These are phyloP conservation scores for Tinea trinotella DNA, from an alignment of 2,888 invertebrate genomes.

Conservation along the genomic window DNA sequence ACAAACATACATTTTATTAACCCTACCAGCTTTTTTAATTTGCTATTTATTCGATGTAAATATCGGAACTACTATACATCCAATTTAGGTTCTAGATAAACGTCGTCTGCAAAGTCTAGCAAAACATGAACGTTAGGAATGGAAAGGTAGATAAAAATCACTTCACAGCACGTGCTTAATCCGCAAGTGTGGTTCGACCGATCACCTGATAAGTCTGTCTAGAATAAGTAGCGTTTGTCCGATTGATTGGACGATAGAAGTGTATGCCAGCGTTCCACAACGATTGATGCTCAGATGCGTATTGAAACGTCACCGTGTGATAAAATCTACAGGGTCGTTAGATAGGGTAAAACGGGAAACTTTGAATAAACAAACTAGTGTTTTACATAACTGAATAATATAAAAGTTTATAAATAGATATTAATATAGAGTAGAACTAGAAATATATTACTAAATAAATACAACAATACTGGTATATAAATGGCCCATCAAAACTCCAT, in stretches of 20 bases:
- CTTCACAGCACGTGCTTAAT: constrained; percentile 18
- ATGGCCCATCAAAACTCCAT: too few relatives aligned
- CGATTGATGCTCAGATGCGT: constrained; percentile 52
- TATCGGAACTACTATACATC: too few relatives aligned
- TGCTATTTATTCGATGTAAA: too few relatives aligned
- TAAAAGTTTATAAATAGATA: too few relatives aligned
- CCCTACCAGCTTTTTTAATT: too few relatives aligned
- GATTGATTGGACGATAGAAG: constrained; percentile 44
- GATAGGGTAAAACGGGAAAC: background rate
- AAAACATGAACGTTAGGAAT: background rate
- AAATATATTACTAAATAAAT: too few relatives aligned
- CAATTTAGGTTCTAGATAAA: too few relatives aligned
- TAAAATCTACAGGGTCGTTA: constrained; percentile 27
- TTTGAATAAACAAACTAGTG: background rate
- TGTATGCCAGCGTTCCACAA: constrained; percentile 30
- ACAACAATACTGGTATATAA: too few relatives aligned
- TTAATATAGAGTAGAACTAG: too few relatives aligned
- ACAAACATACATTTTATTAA: too few relatives aligned
- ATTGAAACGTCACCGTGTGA: constrained; percentile 66
- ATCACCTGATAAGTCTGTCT: constrained; percentile 19
- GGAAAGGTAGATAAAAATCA: constrained; percentile 12
- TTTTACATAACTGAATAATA: background rate
- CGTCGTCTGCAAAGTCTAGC: too few relatives aligned
- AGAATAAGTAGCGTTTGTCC: constrained; percentile 23
- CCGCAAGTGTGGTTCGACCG: constrained; percentile 18